Conservation (phyloP, 2,113 vertebrate genomes). For the Condylura cristata region DNA sequence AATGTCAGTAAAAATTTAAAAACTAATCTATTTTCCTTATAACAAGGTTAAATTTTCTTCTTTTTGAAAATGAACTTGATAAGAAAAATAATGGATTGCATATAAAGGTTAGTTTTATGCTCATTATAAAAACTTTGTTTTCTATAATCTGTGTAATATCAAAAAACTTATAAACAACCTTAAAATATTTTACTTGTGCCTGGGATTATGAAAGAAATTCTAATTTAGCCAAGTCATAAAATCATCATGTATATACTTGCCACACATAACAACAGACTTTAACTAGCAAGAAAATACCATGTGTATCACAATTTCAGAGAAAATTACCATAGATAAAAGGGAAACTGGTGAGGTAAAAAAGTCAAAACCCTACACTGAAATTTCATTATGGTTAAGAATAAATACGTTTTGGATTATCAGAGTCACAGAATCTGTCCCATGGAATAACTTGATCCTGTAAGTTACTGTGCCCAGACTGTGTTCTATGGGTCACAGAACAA, state of each 20-base stretch:
- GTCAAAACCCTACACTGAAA: background rate
- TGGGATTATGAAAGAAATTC: background rate
- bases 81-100: background rate
- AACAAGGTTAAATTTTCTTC: background rate
- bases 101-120: background rate
- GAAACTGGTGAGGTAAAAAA: background rate
- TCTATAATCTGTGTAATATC: background rate
- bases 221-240: background rate
- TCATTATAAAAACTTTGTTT: background rate
- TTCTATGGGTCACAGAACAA: background rate
- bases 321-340: background rate
- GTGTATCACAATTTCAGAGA: background rate
- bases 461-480: background rate
- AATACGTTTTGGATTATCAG: background rate
- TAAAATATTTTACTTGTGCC: background rate
- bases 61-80: constrained; percentile 12
- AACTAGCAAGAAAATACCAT: constrained; percentile 47
- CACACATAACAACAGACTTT: background rate
- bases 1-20: background rate
- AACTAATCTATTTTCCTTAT: background rate
- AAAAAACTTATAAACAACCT: background rate
- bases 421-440: background rate
- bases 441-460: background rate
- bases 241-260: background rate
- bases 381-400: background rate